These are phyloP conservation scores for Pelosia muscerda DNA, from an alignment of 2,888 invertebrate genomes.

Conservation along the genomic window DNA sequence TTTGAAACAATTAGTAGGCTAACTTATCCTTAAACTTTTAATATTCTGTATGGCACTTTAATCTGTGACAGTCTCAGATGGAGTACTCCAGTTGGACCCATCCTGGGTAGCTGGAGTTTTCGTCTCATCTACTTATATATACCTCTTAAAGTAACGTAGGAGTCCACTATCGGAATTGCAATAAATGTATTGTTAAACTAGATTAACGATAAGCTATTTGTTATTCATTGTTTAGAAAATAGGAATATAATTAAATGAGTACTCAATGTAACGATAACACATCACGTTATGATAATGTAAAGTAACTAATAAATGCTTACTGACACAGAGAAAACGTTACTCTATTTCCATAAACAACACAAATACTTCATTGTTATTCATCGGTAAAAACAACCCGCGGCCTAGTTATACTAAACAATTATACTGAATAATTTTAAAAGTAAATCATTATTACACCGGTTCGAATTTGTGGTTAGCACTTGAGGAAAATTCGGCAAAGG, in stretches of 20 bases:
- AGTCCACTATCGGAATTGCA: no score
- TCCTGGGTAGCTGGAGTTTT: neutral
- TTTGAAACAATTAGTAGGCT: neutral
- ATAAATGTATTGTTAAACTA: no score
- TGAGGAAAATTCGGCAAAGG: conserved; percentile 62
- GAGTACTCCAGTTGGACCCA: neutral
- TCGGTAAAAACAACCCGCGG: conserved; percentile 27
- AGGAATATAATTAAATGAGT: neutral
- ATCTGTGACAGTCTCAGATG: neutral
- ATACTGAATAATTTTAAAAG: conserved; percentile 52
- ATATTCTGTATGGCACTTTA: neutral
- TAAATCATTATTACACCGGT: conserved; percentile 61
- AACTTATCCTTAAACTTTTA: neutral
- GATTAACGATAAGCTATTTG: neutral
- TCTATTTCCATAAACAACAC: neutral
- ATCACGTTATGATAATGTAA: neutral
- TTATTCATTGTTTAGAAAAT: neutral
- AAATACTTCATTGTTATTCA: neutral
- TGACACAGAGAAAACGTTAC: neutral
- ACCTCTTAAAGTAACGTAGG: no score
- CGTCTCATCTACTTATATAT: no score
- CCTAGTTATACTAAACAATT: conserved; percentile 54
- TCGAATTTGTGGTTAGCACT: conserved; percentile 64
- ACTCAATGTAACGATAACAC: neutral
- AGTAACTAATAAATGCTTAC: neutral